Percentiles rank a stretch among this genome's conserved stretches.
phyloP scores from a whole-genome alignment of 2,888 invertebrate species.

The Sipha maydis region DNA sequence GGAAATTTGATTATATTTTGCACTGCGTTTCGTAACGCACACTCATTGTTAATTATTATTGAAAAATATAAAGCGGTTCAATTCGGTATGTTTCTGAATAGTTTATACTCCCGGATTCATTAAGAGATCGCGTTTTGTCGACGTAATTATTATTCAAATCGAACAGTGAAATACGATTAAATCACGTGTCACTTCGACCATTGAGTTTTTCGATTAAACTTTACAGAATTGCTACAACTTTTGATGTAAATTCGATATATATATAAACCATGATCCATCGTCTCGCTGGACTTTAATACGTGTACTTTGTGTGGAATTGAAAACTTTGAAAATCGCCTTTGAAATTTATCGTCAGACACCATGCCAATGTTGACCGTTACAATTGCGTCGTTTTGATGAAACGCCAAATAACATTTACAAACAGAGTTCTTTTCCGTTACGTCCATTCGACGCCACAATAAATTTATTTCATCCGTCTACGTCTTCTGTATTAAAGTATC shows the following conservation, averaged over 20 bases:
- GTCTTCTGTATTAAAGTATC: neutral
- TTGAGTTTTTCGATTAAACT: slow-evolving; percentile 3
- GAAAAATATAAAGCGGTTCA: no score
- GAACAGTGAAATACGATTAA: neutral
- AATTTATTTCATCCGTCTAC: slow-evolving; percentile 2
- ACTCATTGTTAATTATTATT: no score
- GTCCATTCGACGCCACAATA: neutral
- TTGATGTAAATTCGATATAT: neutral
- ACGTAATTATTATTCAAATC: no score
- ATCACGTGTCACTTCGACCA: neutral
- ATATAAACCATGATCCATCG: neutral
- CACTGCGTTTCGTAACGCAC: no score
- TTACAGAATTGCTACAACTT: neutral
- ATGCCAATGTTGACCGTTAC: slow-evolving; percentile 10
- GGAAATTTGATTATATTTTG: no score
- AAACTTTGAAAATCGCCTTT: slow-evolving; percentile 14
- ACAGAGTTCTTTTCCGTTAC: neutral
- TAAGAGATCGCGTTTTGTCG: no score
- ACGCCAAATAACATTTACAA: slow-evolving; percentile 43
- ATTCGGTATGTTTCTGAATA: no score
- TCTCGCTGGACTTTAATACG: neutral
- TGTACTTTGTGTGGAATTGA: neutral
- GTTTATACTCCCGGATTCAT: no score
- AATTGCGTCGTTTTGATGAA: slow-evolving; percentile 26
- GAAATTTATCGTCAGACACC: slow-evolving; percentile 9